phyloP scores from a whole-genome alignment of 2,888 invertebrate species.

The Pterostichus madidus region DNA sequence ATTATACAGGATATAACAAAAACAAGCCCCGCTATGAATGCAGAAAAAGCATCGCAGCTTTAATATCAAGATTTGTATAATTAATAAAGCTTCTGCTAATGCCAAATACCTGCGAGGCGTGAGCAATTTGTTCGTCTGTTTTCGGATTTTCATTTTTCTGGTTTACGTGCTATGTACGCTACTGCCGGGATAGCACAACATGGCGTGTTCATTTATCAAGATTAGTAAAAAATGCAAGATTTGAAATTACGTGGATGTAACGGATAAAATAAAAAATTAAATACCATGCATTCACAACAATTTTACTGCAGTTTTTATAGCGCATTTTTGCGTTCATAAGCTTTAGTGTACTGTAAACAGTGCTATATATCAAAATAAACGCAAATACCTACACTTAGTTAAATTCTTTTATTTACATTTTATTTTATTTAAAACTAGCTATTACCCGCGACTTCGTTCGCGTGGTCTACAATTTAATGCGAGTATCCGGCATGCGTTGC shows the following conservation, averaged over 20 bases:
- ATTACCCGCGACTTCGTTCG: no score
- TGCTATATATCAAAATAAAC: no score
- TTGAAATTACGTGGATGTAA: conserved; percentile 34
- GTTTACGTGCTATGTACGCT: conserved; percentile 21
- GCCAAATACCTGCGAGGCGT: conserved; percentile 54
- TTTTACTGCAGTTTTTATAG: conserved; percentile 27
- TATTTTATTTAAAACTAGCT: no score
- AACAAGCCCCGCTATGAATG: conserved; percentile 40
- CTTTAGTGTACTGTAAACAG: neutral
- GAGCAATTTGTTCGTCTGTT: conserved; percentile 57
- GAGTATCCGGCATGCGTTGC: no score
- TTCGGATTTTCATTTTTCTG: conserved; percentile 62
- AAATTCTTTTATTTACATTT: no score
- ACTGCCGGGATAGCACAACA: conserved; percentile 3
- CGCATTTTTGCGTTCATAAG: conserved; percentile 18
- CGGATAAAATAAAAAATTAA: conserved; percentile 35
- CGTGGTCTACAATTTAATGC: no score
- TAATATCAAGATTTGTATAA: conserved; percentile 66
- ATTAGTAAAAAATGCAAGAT: conserved; percentile 57
- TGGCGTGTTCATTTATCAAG: conserved; percentile 58
- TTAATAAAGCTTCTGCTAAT: conserved; percentile 65
- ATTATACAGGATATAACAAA: conserved; percentile 61
- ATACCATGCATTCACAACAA: neutral
- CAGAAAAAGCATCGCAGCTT: conserved; percentile 57
- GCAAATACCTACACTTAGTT: no score